Evolutionary conservation across 2,113 vertebrate genomes (phyloP), one percentile per base, ranked within the genome.

Genomic region (Lasiurus borealis): DNA sequence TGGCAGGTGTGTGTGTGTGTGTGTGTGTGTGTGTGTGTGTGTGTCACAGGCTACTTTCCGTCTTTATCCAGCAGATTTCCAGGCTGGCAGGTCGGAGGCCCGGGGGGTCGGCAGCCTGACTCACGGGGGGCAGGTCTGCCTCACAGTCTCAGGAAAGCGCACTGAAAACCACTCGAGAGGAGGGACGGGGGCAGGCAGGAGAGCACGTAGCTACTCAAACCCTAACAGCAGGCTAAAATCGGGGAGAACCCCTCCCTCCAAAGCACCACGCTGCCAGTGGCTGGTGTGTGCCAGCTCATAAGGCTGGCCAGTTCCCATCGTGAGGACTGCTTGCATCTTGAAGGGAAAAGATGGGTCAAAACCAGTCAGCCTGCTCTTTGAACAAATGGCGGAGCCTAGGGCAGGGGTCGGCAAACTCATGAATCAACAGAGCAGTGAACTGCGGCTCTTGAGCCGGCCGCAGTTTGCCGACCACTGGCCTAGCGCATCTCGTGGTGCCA

Each of bases 121-220:
- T 97, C 96, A 96, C 50, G 84, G 82, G 88, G 90, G 95, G 82
- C 18, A 46, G 82, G 85, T 85, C 95, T 90, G 14, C 86, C 36
- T 40, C 59, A 19, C 50, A 66, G 52, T 71, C 87, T 72, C 40
- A 87, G 73, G 40, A 48, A 62, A 94, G 31, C 36, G 23, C 94
- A 94, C 40, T 34, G 59, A 83, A 82, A 89, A 66, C 54, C 71
- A 13, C 57, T 54, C 54, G 88, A 40, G 48, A 89, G 48, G 88
- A 46, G 68, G 72, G 77, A 68, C 9, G 2, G 59, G 40, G 78
- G 11, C 57, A 7, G 14, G 46, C 57, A 71, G 66, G 83, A 57
- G 48, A 94, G 34, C 7, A 14, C 40, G 13, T 2, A 85, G 46
- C 71, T 75, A 14, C 34, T 68, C 1, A 3, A 69, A 69, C 23